phyloP scores from a whole-genome alignment of 2,113 vertebrate species.

The Hoplias malabaricus region DNA sequence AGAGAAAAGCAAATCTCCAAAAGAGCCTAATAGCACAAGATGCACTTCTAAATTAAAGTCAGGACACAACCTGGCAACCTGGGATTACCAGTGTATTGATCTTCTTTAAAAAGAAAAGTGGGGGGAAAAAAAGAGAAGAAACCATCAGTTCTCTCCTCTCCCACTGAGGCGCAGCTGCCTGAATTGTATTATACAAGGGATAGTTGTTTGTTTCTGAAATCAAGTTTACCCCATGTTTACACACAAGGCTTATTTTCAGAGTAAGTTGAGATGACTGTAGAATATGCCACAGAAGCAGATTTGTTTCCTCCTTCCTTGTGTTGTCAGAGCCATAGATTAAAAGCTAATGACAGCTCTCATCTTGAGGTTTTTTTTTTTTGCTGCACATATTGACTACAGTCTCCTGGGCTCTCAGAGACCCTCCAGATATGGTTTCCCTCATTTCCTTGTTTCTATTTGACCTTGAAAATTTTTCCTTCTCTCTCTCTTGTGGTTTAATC shows the following conservation, averaged over 20 bases:
- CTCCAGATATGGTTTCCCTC: conserved; percentile 47
- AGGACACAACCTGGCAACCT: conserved; percentile 31
- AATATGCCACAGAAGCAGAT: conserved; percentile 46
- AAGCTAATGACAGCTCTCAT: background rate
- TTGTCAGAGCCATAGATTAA: background rate
- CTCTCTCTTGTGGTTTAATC: conserved; percentile 20
- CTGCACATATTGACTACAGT: conserved; percentile 21
- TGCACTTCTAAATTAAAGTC: conserved; percentile 49
- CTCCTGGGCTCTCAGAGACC: conserved; percentile 50
- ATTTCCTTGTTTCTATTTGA: conserved; percentile 46
- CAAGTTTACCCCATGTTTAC: conserved; percentile 38
- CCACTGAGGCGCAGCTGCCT: conserved; percentile 48
- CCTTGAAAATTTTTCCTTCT: conserved; percentile 57
- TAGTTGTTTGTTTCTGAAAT: conserved; percentile 46
- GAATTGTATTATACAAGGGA: conserved; percentile 54
- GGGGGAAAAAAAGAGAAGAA: background rate
- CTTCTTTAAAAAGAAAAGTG: conserved; percentile 38
- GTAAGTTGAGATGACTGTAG: background rate
- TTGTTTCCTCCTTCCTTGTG: conserved; percentile 58
- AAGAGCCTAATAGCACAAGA: conserved; percentile 34
- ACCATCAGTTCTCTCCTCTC: conserved; percentile 38
- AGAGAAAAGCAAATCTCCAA: background rate
- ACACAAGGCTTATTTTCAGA: background rate
- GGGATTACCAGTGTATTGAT: conserved; percentile 58
- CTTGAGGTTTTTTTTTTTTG: conserved; percentile 1